A percentile compares a stretch with the other conserved stretches of the same genome.
These are phyloP conservation scores for Glaucidium brasilianum DNA, from an alignment of 2,113 vertebrate species.

Conservation along the genomic window DNA sequence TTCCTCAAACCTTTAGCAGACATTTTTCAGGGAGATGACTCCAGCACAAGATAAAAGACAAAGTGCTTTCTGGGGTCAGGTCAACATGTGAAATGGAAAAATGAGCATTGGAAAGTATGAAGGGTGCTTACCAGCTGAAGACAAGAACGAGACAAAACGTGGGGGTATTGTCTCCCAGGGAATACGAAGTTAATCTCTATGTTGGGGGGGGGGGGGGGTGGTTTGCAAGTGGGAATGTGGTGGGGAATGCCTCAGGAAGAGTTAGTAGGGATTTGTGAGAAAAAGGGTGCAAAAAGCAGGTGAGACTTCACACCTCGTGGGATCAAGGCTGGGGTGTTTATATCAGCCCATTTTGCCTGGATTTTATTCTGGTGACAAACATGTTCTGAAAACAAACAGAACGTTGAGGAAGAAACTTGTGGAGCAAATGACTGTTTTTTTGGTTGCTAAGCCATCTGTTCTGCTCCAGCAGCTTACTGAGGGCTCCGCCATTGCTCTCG, in stretches of 20 bases:
- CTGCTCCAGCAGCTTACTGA: slow-evolving; percentile 39
- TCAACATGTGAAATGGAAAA: not conserved
- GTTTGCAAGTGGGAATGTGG: not conserved
- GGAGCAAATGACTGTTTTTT: slow-evolving; percentile 59
- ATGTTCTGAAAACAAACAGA: slow-evolving; percentile 69
- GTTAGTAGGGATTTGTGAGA: not conserved
- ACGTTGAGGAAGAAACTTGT: slow-evolving; percentile 50
- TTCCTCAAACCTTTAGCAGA: not conserved
- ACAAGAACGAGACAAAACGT: not conserved
- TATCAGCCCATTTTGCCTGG: slow-evolving; percentile 29
- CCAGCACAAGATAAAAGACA: not conserved
- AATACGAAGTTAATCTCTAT: not conserved
- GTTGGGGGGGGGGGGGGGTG: too few relatives aligned
- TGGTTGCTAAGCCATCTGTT: slow-evolving; percentile 69
- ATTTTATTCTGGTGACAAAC: slow-evolving; percentile 31
- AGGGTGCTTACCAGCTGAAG: not conserved
- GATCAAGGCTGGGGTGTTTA: slow-evolving; percentile 25
- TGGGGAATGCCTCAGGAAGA: not conserved
- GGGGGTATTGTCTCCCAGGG: not conserved
- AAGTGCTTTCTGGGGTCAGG: not conserved
- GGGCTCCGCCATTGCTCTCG: not conserved
- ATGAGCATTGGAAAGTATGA: not conserved
- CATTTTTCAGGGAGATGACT: not conserved
- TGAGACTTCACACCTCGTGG: slow-evolving; percentile 22
- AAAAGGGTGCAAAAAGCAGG: slow-evolving; percentile 11